Evolutionary conservation across 2,888 invertebrate genomes (phyloP).

Genomic region (Onchidella celtica): DNA sequence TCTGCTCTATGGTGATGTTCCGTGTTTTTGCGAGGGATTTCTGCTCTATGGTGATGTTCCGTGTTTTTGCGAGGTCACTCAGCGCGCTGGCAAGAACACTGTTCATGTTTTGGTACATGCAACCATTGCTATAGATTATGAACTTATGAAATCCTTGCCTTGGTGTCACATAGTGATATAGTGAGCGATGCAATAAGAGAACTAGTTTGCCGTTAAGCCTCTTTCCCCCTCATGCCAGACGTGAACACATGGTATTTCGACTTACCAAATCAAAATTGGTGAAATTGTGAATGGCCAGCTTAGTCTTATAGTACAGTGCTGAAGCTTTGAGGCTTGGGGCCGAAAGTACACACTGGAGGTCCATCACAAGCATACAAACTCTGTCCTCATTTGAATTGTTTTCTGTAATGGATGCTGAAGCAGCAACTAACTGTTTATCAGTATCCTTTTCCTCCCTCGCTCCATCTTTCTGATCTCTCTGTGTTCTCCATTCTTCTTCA

Average conservation of each 20-base stretch:
- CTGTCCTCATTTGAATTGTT: background rate
- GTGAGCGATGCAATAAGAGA: background rate
- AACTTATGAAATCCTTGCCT: background rate
- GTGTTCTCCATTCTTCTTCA: background rate
- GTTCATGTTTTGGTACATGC: constrained; percentile 47
- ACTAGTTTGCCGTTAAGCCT: constrained; percentile 18
- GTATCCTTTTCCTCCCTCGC: constrained; percentile 15
- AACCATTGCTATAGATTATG: background rate
- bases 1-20: constrained; percentile 41
- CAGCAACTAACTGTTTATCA: constrained; percentile 31
- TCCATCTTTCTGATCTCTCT: background rate
- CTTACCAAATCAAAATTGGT: constrained; percentile 20
- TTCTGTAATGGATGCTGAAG: background rate
- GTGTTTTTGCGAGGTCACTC: constrained; percentile 17
- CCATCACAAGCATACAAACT: constrained; percentile 16
- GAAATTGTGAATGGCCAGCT: constrained; percentile 36
- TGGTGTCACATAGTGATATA: background rate
- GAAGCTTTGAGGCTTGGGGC: constrained; percentile 28
- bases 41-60: constrained; percentile 39
- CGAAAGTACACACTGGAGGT: constrained; percentile 32
- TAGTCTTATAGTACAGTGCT: constrained; percentile 12
- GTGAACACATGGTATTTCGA: constrained; percentile 21
- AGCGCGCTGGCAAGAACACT: constrained; percentile 42
- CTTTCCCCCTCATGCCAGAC: constrained; percentile 41
- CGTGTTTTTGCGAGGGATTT: constrained; percentile 36